Evolutionary conservation across 2,888 invertebrate genomes (phyloP).

Genomic region (Tuta absoluta): DNA sequence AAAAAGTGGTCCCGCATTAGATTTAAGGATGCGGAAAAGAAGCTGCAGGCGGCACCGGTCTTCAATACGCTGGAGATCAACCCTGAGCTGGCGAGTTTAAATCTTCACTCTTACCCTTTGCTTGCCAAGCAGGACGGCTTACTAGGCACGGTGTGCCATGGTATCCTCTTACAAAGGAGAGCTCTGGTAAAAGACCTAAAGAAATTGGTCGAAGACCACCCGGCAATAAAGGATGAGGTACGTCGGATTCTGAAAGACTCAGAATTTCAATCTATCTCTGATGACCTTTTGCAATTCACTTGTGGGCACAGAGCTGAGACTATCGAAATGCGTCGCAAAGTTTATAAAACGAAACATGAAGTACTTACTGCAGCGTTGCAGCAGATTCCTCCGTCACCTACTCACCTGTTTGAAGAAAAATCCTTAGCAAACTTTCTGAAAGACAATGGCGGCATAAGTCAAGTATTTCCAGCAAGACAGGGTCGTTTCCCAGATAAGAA

Average conservation of each 20-base stretch:
- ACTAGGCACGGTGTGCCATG: slow-evolving; percentile 32
- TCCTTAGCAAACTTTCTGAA: neutral
- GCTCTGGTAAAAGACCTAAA: slow-evolving; percentile 28
- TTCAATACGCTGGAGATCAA: slow-evolving; percentile 14
- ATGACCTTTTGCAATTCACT: slow-evolving; percentile 33
- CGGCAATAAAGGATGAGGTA: slow-evolving; percentile 21
- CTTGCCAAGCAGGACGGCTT: slow-evolving; percentile 31
- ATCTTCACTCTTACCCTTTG: slow-evolving; percentile 3
- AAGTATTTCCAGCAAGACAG: too few species aligned
- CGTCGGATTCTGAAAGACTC: slow-evolving; percentile 27
- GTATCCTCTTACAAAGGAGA: slow-evolving; percentile 30
- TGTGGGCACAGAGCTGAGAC: too few species aligned
- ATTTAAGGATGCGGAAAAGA: slow-evolving; percentile 30
- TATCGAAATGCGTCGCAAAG: too few species aligned
- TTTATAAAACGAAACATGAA: slow-evolving; percentile 10
- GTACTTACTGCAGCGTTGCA: neutral
- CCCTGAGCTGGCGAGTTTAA: slow-evolving; percentile 11
- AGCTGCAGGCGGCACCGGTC: slow-evolving; percentile 29
- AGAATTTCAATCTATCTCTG: slow-evolving; percentile 26
- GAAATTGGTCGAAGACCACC: slow-evolving; percentile 19
- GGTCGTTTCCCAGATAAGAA: too few species aligned
- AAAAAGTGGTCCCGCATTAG: slow-evolving; percentile 19
- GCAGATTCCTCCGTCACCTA: slow-evolving; percentile 14
- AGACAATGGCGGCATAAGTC: neutral
- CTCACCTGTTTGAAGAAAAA: too few species aligned